Base-by-base conservation (phyloP, 64 coral and sea anemone genomes). In the Montipora cactus region DNA sequence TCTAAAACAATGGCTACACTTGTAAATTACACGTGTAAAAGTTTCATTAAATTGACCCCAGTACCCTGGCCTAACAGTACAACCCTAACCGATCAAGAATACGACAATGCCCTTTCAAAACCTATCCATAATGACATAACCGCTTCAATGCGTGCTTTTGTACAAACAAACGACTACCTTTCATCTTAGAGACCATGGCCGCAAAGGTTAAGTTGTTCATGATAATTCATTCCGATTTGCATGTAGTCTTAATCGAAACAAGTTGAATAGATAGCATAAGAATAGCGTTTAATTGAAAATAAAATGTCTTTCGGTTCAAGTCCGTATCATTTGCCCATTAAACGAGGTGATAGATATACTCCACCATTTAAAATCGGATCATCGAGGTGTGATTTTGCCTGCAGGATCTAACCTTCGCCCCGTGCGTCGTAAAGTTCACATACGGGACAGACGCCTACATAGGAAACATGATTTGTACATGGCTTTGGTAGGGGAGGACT, bases 51-150 rank as follows among this genome's bases (percentile, higher is more conserved):
- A 28, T 28, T 28, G 25, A 28, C 25, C 25, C 25, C 25, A 66
- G 57, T 46, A 21, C 10, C 53, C 25, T 64, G 88, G 75, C 88
- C 75, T 25, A 44, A 76, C 75, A 49, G 8, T 25, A 49, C 88
- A 44, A 68, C 47, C 61, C 16, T 90, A n/a, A 90, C 21, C 44
- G 16, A 19, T 20, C 16, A 79, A 47, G 88, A 90, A 59, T 90
- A 48, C 75, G 8, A 90, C 19, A 83, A 64, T 67, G 80, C 80
- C 80, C 47, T 83, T 20, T 20, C 80, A 19, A 83, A 64, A 47
- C 80, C 80, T 37, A 8, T 83, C 10, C 80, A 83, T 44, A 47
- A 1, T 67, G 61, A 83, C 47, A 83, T 83, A 15, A 64, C 80
- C 67, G 5, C n/a, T 69, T 15, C 67, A 69, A 69, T 69, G 67